Evolutionary conservation across 2,113 vertebrate genomes (phyloP).

Genomic region (Scartelaos histophorus): DNA sequence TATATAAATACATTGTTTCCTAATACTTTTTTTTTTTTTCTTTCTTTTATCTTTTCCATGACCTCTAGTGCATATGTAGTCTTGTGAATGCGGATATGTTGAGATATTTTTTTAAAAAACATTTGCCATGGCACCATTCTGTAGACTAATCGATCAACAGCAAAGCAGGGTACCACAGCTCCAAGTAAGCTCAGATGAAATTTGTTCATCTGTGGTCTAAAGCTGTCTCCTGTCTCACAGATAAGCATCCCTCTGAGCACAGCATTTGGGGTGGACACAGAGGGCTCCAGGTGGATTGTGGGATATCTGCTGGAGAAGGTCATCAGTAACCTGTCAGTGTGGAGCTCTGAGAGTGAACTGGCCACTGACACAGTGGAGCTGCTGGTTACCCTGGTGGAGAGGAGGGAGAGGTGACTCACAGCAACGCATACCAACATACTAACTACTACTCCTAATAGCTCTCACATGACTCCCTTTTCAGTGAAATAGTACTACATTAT

Average conservation of each 20-base stretch:
- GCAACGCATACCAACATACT: too few relatives aligned
- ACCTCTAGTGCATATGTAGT: too few relatives aligned
- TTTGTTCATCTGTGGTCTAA: not conserved
- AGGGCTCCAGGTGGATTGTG: constrained; percentile 98
- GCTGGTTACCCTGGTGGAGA: constrained; percentile 95
- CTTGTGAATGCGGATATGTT: too few relatives aligned
- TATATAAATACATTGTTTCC: too few relatives aligned
- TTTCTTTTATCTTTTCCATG: too few relatives aligned
- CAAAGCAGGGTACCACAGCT: too few relatives aligned
- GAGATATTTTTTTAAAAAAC: too few relatives aligned
- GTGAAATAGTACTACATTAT: not conserved
- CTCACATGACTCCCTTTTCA: not conserved
- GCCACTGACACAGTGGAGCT: constrained; percentile 97
- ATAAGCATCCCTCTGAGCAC: constrained; percentile 94
- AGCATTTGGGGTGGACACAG: constrained; percentile 95
- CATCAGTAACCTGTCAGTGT: constrained; percentile 96
- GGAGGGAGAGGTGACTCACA: constrained; percentile 86
- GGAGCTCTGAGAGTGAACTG: constrained; percentile 96
- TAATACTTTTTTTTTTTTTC: too few relatives aligned
- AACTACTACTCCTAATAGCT: not conserved
- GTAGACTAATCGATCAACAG: too few relatives aligned
- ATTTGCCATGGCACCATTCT: too few relatives aligned
- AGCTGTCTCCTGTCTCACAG: constrained; percentile 62
- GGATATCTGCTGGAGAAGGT: constrained; percentile 99
- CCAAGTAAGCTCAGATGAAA: not conserved